phyloP scores from a whole-genome alignment of 2,888 invertebrate species.

The Chaetoderma sp. region DNA sequence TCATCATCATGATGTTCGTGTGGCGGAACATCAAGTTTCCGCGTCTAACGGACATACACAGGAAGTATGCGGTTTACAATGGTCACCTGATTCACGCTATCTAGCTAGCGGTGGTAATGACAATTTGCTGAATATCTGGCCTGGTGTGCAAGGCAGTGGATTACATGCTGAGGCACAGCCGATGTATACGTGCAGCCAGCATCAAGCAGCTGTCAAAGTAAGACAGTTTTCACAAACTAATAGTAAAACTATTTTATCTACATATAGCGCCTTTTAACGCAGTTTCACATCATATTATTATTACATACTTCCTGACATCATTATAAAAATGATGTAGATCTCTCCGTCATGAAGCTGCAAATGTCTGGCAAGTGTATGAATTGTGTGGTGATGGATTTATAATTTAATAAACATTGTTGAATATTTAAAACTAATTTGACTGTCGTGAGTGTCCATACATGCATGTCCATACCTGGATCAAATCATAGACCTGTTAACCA shows the following conservation, averaged over 20 bases:
- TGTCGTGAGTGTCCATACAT: too few relatives aligned
- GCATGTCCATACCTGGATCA: too few relatives aligned
- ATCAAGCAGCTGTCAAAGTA: constrained; percentile 71
- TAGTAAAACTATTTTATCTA: neutral
- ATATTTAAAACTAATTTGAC: too few relatives aligned
- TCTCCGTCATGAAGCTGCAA: too few relatives aligned
- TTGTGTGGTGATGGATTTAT: too few relatives aligned
- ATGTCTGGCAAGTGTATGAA: too few relatives aligned
- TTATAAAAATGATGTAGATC: too few relatives aligned
- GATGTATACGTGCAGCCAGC: constrained; percentile 74
- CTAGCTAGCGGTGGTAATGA: constrained; percentile 98
- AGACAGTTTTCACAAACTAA: constrained; percentile 6
- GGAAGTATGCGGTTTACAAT: constrained; percentile 91
- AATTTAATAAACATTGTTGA: too few relatives aligned
- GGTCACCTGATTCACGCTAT: constrained; percentile 94
- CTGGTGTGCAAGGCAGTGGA: constrained; percentile 57
- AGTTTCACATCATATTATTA: neutral
- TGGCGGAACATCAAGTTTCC: constrained; percentile 83
- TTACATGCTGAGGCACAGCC: constrained; percentile 42
- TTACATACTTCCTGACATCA: too few relatives aligned
- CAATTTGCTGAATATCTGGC: constrained; percentile 93
- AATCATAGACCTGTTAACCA: too few relatives aligned
- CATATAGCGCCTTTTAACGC: neutral
- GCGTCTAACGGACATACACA: constrained; percentile 78
- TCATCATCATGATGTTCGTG: constrained; percentile 94